Percentiles rank a stretch among this genome's conserved stretches.
Conservation (phyloP, 2,797 vertebrate species). For the Lateolabrax maculatus region DNA sequence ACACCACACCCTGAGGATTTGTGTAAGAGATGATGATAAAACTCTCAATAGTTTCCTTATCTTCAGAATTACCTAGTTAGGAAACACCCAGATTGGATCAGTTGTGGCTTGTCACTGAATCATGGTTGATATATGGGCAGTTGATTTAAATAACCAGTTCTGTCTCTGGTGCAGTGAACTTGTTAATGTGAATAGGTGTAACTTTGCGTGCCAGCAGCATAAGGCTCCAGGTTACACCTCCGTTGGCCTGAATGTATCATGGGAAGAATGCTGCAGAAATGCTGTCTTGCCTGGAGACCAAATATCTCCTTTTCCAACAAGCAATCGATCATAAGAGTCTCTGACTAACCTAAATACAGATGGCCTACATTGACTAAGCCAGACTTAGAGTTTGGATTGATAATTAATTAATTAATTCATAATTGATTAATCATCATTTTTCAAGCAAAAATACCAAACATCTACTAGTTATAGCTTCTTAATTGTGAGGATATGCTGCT, state of each 20-base stretch:
- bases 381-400: too few relatives aligned
- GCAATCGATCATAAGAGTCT: conserved; percentile 12
- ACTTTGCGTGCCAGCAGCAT: conserved; percentile 3
- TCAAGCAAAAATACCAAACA: not conserved
- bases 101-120: conserved; percentile 8
- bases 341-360: conserved; percentile 30
- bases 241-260: not conserved
- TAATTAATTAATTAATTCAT: too few relatives aligned
- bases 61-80: conserved; percentile 10
- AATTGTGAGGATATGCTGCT: not conserved
- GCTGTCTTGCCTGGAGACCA: conserved; percentile 15
- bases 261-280: conserved; percentile 56
- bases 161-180: not conserved
- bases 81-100: conserved; percentile 1
- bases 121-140: not conserved
- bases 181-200: not conserved
- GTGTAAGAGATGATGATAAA: not conserved
- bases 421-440: not conserved
- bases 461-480: not conserved
- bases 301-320: not conserved
- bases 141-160: not conserved
- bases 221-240: not conserved
- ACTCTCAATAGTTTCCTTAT: not conserved
- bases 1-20: not conserved
- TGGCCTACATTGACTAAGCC: not conserved